Conservation (phyloP, 2,797 vertebrate species). For the Myioborus miniatus region DNA sequence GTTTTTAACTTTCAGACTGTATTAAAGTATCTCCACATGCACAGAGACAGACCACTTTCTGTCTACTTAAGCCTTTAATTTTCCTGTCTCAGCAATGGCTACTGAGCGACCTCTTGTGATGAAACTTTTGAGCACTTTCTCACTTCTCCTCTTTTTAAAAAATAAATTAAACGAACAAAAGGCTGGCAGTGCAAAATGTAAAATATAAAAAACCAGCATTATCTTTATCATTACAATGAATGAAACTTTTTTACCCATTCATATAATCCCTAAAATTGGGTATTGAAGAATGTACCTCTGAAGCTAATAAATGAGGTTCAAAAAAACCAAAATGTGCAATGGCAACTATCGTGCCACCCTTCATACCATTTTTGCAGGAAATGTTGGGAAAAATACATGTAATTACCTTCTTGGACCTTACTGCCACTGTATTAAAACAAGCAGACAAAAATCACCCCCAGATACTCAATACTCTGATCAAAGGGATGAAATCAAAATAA, state of each 20-base stretch:
- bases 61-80: not conserved
- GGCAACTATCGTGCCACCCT: not conserved
- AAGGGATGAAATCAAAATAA: not conserved
- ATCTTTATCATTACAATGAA: not conserved
- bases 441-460: not conserved
- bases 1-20: not conserved
- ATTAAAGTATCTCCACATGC: not conserved
- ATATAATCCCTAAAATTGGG: not conserved
- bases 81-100: not conserved
- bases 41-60: not conserved
- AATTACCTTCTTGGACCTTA: not conserved
- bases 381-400: not conserved
- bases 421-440: not conserved
- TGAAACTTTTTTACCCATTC: not conserved
- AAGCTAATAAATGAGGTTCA: not conserved
- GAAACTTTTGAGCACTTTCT: not conserved
- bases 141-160: not conserved
- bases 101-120: slow-evolving; percentile 70
- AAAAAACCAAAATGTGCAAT: rapidly evolving
- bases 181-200: not conserved
- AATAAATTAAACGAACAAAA: not conserved
- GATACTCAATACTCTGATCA: not conserved
- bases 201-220: not conserved
- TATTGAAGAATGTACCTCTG: not conserved
- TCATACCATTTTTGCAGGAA: not conserved